Percentiles rank a stretch among this genome's conserved stretches.
Evolutionary conservation across 2,113 vertebrate species (phyloP).

Genomic region (Chaenocephalus aceratus): DNA sequence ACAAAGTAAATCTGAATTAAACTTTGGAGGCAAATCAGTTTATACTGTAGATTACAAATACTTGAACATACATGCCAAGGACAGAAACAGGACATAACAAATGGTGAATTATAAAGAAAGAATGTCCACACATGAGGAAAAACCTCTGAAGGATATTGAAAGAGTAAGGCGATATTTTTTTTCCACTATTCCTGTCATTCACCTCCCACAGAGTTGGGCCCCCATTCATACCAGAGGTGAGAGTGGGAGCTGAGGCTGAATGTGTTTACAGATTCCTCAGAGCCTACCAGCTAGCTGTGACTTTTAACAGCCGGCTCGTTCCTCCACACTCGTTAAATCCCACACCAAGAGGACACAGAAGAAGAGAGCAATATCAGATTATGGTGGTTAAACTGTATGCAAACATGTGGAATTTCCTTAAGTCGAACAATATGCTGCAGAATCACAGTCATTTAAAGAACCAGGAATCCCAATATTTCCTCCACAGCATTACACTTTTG

Average conservation of each 20-base stretch:
- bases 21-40: neutral
- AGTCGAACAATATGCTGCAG: conserved; percentile 3
- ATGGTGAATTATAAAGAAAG: conserved; percentile 6
- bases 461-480: neutral
- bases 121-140: conserved; percentile 23
- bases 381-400: conserved; percentile 5
- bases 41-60: neutral
- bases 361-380: conserved; percentile 14
- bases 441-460: conserved; percentile 5
- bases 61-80: neutral
- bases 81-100: conserved; percentile 3
- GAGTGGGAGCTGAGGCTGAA: conserved; percentile 53
- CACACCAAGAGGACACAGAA: conserved; percentile 9
- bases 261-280: conserved; percentile 76
- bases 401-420: neutral
- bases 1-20: no score
- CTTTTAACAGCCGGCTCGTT: conserved; percentile 57
- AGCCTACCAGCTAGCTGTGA: conserved; percentile 74
- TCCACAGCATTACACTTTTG: neutral
- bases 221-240: conserved; percentile 28
- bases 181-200: conserved; percentile 56
- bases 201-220: conserved; percentile 52
- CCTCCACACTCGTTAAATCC: conserved; percentile 3
- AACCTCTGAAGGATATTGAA: conserved; percentile 41
- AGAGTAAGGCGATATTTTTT: conserved; percentile 61